phyloP scores from a whole-genome alignment of 2,797 vertebrate species.

The Lophotriccus pileatus region DNA sequence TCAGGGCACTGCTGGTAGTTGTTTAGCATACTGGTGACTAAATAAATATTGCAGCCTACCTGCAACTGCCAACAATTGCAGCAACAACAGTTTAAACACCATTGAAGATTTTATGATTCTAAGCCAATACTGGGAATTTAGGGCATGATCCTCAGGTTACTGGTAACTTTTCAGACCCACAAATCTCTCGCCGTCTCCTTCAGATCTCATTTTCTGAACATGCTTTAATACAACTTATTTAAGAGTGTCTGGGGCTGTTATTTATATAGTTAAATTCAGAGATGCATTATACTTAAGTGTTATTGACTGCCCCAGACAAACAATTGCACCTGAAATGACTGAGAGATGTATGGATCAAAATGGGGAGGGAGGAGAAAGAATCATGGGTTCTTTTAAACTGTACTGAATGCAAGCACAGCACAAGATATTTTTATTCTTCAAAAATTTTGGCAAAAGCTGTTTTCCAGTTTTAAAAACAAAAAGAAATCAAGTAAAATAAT shows the following conservation, averaged over 20 bases:
- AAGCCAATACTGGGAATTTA: not conserved
- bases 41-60: not conserved
- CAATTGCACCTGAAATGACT: slow-evolving; percentile 41
- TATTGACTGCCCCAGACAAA: not conserved
- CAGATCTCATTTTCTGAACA: not conserved
- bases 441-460: slow-evolving; percentile 15
- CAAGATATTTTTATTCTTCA: slow-evolving; percentile 32
- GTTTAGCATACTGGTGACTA: not conserved
- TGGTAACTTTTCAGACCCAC: not conserved
- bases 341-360: slow-evolving; percentile 22
- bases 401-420: slow-evolving; percentile 1
- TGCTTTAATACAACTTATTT: not conserved
- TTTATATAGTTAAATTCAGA: not conserved
- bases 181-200: not conserved
- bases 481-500: slow-evolving; percentile 64
- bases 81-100: not conserved
- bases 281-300: not conserved
- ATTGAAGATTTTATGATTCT: not conserved
- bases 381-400: not conserved
- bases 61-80: not conserved
- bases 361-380: not conserved
- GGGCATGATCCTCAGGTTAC: not conserved
- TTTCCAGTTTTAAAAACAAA: slow-evolving; percentile 46
- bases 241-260: not conserved
- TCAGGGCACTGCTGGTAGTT: not conserved